phyloP scores from a whole-genome alignment of 1,140 invertebrate genomes.

The Trichogramma pretiosum region DNA sequence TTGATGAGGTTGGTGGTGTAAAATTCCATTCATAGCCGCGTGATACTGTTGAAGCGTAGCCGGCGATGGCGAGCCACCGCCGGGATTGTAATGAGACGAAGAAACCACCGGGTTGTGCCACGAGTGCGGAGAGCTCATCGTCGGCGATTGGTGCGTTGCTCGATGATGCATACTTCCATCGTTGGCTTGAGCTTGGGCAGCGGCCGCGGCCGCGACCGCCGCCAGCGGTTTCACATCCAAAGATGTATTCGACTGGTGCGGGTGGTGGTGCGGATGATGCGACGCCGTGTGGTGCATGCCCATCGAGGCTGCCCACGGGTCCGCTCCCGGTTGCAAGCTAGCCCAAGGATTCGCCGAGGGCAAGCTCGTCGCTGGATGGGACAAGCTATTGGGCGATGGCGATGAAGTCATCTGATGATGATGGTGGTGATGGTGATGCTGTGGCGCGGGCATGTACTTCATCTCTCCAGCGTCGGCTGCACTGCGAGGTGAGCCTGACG shows the following conservation, averaged over 20 bases:
- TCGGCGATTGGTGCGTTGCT: constrained; percentile 43
- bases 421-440: constrained; percentile 67
- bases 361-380: constrained; percentile 51
- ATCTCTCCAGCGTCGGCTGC: constrained; percentile 77
- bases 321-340: constrained; percentile 62
- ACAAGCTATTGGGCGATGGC: constrained; percentile 57
- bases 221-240: constrained; percentile 62
- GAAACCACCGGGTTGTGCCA: constrained; percentile 80
- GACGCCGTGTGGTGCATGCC: constrained; percentile 49
- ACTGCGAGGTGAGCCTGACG: constrained; percentile 66
- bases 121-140: constrained; percentile 63
- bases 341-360: constrained; percentile 73
- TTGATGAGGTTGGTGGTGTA: constrained; percentile 53
- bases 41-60: constrained; percentile 69
- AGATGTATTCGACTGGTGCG: constrained; percentile 46
- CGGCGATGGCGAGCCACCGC: constrained; percentile 64
- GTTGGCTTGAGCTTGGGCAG: constrained; percentile 50
- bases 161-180: constrained; percentile 33
- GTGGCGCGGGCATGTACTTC: constrained; percentile 82
- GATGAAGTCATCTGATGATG: constrained; percentile 58
- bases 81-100: constrained; percentile 67
- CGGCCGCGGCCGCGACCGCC: constrained; percentile 40
- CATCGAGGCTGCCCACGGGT: constrained; percentile 71
- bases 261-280: constrained; percentile 55
- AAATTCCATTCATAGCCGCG: constrained; percentile 74